These are phyloP conservation scores for Steinernema carpocapsae DNA, from an alignment of 2,888 invertebrate species.

Conservation along the genomic window DNA sequence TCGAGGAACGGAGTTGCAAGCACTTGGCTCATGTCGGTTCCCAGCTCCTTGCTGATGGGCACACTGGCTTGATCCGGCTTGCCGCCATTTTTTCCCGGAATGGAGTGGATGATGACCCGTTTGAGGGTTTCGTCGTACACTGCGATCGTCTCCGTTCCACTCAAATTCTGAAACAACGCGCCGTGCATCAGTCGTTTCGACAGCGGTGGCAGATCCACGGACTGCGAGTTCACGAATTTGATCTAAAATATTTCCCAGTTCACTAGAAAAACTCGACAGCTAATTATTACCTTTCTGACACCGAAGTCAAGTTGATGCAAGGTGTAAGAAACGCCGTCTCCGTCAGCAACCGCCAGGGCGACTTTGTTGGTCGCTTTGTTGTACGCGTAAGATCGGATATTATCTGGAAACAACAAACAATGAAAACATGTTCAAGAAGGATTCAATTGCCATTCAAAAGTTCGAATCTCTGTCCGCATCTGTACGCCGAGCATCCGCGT, in stretches of 20 bases:
- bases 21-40: neutral
- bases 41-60: too few relatives aligned
- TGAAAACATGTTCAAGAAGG: neutral
- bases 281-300: neutral
- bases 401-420: neutral
- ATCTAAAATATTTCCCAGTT: neutral
- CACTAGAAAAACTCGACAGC: neutral
- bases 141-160: neutral
- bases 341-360: neutral
- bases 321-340: too few relatives aligned
- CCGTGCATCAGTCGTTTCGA: constrained; percentile 22
- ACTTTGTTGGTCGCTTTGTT: constrained; percentile 1
- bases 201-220: neutral
- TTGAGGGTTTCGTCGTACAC: neutral
- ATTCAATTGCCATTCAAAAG: neutral
- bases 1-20: neutral
- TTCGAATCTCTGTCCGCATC: neutral
- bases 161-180: constrained; percentile 8
- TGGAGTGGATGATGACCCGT: too few relatives aligned
- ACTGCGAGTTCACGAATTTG: neutral
- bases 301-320: too few relatives aligned
- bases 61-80: too few relatives aligned
- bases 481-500: neutral
- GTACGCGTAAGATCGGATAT: constrained; percentile 8
- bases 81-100: too few relatives aligned